Conservation (phyloP, 2,888 invertebrate species). For the Limnephilus rhombicus region DNA sequence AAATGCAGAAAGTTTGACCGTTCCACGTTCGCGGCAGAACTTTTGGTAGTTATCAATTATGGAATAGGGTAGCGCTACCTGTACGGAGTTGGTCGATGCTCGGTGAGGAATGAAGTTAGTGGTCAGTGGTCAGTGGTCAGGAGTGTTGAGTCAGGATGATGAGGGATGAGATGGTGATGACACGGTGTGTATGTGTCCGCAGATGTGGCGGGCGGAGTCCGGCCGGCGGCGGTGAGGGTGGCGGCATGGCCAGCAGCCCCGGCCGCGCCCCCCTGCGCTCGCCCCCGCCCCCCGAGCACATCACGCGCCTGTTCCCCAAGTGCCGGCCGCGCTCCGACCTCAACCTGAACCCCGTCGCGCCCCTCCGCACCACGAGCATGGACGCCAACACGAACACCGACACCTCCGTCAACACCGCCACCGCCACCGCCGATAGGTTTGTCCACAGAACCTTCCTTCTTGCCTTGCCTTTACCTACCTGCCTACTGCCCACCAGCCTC, state of each 20-base stretch:
- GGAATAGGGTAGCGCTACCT: neutral
- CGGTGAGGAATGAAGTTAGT: neutral
- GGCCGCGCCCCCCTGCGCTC: conserved; percentile 68
- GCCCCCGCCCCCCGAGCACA: conserved; percentile 82
- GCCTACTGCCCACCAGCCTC: neutral
- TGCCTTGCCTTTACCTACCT: conserved; percentile 26
- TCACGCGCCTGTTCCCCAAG: conserved; percentile 92
- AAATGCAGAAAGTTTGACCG: neutral
- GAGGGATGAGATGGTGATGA: neutral
- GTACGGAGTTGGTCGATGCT: neutral
- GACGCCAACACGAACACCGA: conserved; percentile 57
- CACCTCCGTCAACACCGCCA: conserved; percentile 50
- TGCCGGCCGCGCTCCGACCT: conserved; percentile 85
- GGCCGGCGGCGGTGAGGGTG: conserved; percentile 67
- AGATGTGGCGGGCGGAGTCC: conserved; percentile 56
- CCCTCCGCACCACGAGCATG: conserved; percentile 33
- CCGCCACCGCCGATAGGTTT: conserved; percentile 54
- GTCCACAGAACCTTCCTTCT: conserved; percentile 9
- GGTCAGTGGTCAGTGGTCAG: neutral
- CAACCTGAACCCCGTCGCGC: conserved; percentile 72
- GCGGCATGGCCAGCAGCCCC: conserved; percentile 74
- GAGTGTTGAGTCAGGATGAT: neutral
- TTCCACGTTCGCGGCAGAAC: neutral
- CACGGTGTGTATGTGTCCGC: conserved; percentile 39
- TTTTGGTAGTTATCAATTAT: neutral